Evolutionary conservation across 2,113 vertebrate genomes (phyloP), one percentile per base, ranked within the genome.

Genomic region (Callopanchax toddi): DNA sequence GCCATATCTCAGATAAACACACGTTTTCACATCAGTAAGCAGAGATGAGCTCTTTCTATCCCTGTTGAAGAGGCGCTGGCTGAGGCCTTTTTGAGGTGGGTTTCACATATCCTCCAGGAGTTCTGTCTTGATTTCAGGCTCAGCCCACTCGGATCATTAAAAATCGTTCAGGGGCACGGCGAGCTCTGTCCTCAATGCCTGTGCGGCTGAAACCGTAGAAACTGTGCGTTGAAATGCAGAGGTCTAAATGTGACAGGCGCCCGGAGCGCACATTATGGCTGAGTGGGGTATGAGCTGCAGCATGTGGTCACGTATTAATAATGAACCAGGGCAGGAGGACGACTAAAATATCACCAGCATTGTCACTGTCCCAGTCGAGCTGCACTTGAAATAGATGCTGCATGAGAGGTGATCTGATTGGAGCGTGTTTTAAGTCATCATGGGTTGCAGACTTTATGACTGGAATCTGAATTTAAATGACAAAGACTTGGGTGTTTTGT

Each of bases 191-290:
- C 83, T 86, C 76, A 7, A 71, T 78, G 82, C 80, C 82, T 79
- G 81, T 86, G 90, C 39, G 90, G 83, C 91, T 92, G 92, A 91
- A 92, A 93, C 89, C 51, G 81, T 89, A 93, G 92, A 92, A 93
- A 92, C 82, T 91, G 90, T 80, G 67, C 66, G 87, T 67, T 90
- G 90, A 93, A 85, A 88, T 79, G 86, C n/a, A 46, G 85, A 86
- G 84, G 86, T 91, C 88, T 89, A 86, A 91, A 87, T 87, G 78
- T 91, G 92, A 91, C 90, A 89, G 84, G 88, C 79, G 81, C 87
- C 87, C 79, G 9, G 70, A 79, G 81, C 78, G 9, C 60, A 71
- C 78, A 85, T 86, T 86, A 85, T 32, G 22, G 76, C 78, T 85
- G 79, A 70, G 80, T 81, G 67, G 71, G 78, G 77, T 83, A 67